phyloP scores from a whole-genome alignment of 1,140 invertebrate genomes.

The Phortica variegata region DNA sequence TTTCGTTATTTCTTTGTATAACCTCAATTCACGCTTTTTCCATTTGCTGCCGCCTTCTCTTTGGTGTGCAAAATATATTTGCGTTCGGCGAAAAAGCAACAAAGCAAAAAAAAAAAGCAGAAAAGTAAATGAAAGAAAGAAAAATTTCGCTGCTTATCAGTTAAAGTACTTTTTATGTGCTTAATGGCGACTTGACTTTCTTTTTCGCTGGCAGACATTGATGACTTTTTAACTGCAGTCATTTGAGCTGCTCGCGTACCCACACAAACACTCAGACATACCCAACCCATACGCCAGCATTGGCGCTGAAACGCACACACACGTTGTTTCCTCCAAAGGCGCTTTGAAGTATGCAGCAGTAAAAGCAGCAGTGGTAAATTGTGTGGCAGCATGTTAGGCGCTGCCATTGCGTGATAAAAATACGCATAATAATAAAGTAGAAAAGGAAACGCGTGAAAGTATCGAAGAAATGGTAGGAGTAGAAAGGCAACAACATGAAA shows the following conservation, averaged over 20 bases:
- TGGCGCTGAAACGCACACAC: slow-evolving; percentile 15
- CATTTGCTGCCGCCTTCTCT: too few species aligned
- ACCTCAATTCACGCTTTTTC: too few species aligned
- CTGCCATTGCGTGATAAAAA: neutral
- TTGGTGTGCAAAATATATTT: too few species aligned
- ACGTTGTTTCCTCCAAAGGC: slow-evolving; percentile 8
- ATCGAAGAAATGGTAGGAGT: neutral
- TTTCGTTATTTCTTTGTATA: too few species aligned
- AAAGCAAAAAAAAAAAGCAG: too few species aligned
- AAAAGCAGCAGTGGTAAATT: slow-evolving; percentile 3
- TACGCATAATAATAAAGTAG: neutral
- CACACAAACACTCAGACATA: slow-evolving; percentile 15
- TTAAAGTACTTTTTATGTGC: too few species aligned
- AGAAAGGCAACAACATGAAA: neutral
- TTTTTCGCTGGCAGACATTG: slow-evolving; percentile 50
- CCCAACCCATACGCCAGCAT: slow-evolving; percentile 1
- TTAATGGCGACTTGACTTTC: slow-evolving; percentile 37
- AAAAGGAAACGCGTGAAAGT: neutral
- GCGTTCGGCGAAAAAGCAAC: too few species aligned
- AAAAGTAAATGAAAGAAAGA: too few species aligned
- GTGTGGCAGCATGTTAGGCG: too few species aligned
- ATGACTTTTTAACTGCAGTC: slow-evolving; percentile 54
- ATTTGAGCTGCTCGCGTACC: slow-evolving; percentile 24
- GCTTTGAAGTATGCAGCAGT: slow-evolving; percentile 8
- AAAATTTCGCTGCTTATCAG: too few species aligned